Conservation (phyloP, 2,797 vertebrate genomes). For the Thamnophis elegans region DNA sequence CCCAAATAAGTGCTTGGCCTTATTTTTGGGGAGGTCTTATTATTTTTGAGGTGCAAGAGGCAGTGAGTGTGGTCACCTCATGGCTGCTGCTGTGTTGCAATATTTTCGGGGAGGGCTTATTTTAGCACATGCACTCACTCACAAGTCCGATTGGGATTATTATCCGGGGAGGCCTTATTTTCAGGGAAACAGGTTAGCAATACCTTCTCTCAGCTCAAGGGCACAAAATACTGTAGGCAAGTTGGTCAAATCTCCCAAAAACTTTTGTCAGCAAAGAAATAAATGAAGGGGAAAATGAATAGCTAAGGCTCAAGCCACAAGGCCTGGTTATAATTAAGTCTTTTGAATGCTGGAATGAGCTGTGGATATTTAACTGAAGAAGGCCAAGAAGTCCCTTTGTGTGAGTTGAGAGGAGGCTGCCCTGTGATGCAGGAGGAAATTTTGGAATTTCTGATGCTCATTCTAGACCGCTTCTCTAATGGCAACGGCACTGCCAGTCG, state of each 20-base stretch:
- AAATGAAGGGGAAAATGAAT: not conserved
- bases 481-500: not conserved
- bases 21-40: no score
- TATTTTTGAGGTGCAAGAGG: no score
- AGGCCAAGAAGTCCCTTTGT: not conserved
- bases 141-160: no score
- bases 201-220: not conserved
- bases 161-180: no score
- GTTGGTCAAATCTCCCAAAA: not conserved
- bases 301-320: not conserved
- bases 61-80: no score
- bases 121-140: no score
- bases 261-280: not conserved
- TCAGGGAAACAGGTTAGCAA: not conserved
- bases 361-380: not conserved
- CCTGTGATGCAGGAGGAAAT: not conserved
- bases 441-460: not conserved
- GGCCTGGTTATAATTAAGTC: not conserved
- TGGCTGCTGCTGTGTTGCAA: no score
- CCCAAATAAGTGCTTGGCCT: no score
- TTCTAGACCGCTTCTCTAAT: not conserved
- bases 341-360: not conserved
- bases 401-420: not conserved
- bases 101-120: no score
- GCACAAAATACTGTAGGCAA: not conserved